A percentile compares a stretch with the other conserved stretches of the same genome.
phyloP scores from a whole-genome alignment of 2,888 invertebrate genomes.

The Helobdella robusta region DNA sequence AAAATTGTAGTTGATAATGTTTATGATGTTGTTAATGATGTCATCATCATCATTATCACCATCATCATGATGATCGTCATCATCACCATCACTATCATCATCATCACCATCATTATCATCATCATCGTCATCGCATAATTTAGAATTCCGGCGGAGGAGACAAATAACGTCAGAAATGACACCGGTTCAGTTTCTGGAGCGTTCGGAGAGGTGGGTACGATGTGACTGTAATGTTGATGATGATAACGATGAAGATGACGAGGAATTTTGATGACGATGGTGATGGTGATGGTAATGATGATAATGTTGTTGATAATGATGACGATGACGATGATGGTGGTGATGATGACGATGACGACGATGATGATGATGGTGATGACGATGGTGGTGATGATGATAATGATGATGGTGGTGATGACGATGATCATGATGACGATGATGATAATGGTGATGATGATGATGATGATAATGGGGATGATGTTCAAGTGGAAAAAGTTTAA shows the following conservation, averaged over 20 bases:
- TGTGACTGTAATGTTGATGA: no score
- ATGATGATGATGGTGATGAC: neutral
- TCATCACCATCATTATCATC: conserved; percentile 15
- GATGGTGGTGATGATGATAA: conserved; percentile 3
- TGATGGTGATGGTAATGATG: neutral
- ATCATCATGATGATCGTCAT: conserved; percentile 18
- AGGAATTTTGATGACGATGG: no score
- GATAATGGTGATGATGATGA: conserved; percentile 3
- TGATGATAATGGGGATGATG: conserved; percentile 1
- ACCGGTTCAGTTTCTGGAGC: no score
- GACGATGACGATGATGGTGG: conserved; percentile 4
- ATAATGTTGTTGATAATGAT: neutral
- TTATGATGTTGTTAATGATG: neutral
- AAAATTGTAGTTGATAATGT: no score
- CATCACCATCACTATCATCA: conserved; percentile 13
- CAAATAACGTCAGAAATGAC: no score
- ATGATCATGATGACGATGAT: neutral
- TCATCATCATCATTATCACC: conserved; percentile 16
- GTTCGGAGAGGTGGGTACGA: no score
- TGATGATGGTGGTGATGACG: conserved; percentile 4
- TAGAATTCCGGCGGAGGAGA: no score
- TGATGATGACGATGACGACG: neutral
- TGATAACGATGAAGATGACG: no score
- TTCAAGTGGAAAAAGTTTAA: no score
- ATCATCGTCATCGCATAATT: neutral